Evolutionary conservation across 2,888 invertebrate genomes (phyloP), one percentile per base, ranked within the genome.

Genomic region (Idaea straminata): DNA sequence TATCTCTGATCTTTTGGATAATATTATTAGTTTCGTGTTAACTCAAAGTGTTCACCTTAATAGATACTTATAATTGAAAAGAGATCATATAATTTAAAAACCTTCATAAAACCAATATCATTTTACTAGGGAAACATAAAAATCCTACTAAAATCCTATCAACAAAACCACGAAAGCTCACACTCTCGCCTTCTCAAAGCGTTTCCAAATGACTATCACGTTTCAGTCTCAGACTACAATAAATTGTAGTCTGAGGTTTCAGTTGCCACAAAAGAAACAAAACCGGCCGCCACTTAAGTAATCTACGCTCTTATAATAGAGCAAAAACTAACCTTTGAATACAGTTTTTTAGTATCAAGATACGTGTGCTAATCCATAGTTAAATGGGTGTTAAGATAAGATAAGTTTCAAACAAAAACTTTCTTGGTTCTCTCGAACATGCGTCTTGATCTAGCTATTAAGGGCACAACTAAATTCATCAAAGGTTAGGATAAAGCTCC

Each of bases 221-320:
- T 66, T 59, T 63, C 60, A 69, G 62, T 69, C n/a, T n/a, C n/a
- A n/a, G n/a, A n/a, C n/a, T n/a, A n/a, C n/a, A n/a, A n/a, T n/a
- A n/a, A n/a, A n/a, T n/a, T n/a, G n/a, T n/a, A n/a, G n/a, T n/a
- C n/a, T n/a, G n/a, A n/a, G n/a, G n/a, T n/a, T n/a, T n/a, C 60
- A 69, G 62, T 69, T 65, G 65, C 66, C 65, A n/a, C 34, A 60
- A 58, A 60, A 64, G 69, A 73, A 74, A 68, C 63, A 67, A 66
- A 64, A 64, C 35, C 61, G 62, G 25, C 58, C 59, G 63, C 66
- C 70, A 62, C 63, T 63, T 64, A 65, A 64, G 73, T 78, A 75
- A 79, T 80, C 76, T 73, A 73, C 78, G 78, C 74, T 72, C 77
- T 77, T 72, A 76, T 78, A 82, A 80, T 74, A 74, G 76, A 66